These are phyloP conservation scores for Drosophila testacea DNA, from an alignment of 2,888 invertebrate species.

Conservation along the genomic window DNA sequence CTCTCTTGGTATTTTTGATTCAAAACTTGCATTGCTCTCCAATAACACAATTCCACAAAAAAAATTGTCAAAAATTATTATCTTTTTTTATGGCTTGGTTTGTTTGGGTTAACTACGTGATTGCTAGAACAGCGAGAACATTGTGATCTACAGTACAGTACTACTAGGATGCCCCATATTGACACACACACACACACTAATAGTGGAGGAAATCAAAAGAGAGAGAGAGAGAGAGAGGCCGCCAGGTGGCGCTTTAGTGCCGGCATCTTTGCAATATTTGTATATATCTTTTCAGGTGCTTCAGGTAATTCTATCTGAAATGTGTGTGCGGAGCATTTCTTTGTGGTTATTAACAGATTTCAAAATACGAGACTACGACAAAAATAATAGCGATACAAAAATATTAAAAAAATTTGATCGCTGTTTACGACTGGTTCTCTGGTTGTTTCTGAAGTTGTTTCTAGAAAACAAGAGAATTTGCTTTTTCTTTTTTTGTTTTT, in stretches of 20 bases:
- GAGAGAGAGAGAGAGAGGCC: constrained; percentile 24
- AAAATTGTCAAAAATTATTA: constrained; percentile 17
- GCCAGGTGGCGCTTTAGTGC: constrained; percentile 53
- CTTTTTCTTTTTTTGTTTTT: constrained; percentile 23
- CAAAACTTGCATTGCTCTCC: constrained; percentile 62
- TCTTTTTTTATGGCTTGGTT: neutral
- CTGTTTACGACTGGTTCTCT: constrained; percentile 39
- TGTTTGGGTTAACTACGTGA: constrained; percentile 23
- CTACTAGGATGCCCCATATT: constrained; percentile 41
- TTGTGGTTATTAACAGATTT: constrained; percentile 48
- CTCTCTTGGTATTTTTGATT: constrained; percentile 51
- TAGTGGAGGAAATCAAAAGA: neutral
- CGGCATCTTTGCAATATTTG: constrained; percentile 64
- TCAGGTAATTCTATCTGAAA: constrained; percentile 10
- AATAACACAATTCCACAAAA: constrained; percentile 27
- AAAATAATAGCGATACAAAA: constrained; percentile 17
- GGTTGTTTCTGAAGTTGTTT: constrained; percentile 8
- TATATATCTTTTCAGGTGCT: constrained; percentile 67
- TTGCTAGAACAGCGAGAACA: neutral
- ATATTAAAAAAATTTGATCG: constrained; percentile 26
- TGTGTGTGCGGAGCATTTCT: constrained; percentile 32
- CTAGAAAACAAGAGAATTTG: constrained; percentile 31
- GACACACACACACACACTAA: constrained; percentile 38
- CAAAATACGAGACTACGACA: constrained; percentile 39
- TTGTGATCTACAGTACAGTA: constrained; percentile 28